Evolutionary conservation across 2,113 vertebrate species (phyloP), one percentile per base, ranked within the genome.

Genomic region (Salvelinus namaycush): DNA sequence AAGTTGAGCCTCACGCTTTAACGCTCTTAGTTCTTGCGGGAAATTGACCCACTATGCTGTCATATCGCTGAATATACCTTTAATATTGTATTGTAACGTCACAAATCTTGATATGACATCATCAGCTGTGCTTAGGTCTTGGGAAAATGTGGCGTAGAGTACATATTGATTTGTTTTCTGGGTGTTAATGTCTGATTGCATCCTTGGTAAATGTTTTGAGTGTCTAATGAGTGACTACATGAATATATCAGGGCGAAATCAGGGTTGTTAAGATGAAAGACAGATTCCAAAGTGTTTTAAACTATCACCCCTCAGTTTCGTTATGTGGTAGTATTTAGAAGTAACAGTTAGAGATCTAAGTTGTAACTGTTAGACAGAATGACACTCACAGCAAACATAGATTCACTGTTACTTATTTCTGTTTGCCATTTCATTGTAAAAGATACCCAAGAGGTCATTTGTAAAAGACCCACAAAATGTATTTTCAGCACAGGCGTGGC

Each of bases 401-500:
- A 54, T 54, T 54, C n/a, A 22, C 20, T 24, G 59, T 22, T n/a
- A 62, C n/a, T 62, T 22, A 62, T 62, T 62, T 62, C 1, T 22
- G 59, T 62, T n/a, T 62, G n/a, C n/a, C 20, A n/a, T 62, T n/a
- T 62, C 59, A 62, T 22, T 62, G n/a, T 62, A 9, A 24, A 62
- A 11, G 59, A 22, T 24, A 39, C 31, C 8, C 31, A 39, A 18
- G 29, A 34, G 16, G 29, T 39, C 8, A 27, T 68, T 44, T 8
- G 39, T 44, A 16, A 68, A 18, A 68, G 16, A 69, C 59, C 5
- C 34, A 24, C 24, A 54, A n/a, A 20, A 51, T 49, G 71, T 29
- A 73, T 54, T 57, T 72, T 72, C 70, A 57, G 79, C 80, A 87
- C 79, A 87, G 73, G 71, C 76, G 70, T 69, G 68, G 44, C 26